Evolutionary conservation across 2,113 vertebrate species (phyloP).

Genomic region (Mirza zaza): DNA sequence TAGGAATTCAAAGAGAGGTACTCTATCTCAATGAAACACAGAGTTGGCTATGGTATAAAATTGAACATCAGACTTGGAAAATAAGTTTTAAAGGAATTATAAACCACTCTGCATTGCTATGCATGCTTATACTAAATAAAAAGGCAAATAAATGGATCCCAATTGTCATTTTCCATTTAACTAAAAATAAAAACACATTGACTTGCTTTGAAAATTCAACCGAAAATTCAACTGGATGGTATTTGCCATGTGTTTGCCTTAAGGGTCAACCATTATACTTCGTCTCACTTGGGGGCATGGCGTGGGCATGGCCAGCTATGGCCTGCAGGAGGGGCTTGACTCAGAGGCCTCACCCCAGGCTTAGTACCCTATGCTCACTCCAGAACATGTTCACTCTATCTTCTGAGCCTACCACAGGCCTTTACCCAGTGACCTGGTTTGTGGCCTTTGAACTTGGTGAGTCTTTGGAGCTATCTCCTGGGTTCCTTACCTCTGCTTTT

Average conservation of each 20-base stretch:
- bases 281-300: not conserved
- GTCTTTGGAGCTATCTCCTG: not conserved
- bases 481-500: not conserved
- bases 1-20: not conserved
- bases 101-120: conserved; percentile 9
- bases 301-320: not conserved
- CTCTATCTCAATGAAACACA: conserved; percentile 39
- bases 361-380: not conserved
- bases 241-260: not conserved
- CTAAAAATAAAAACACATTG: conserved; percentile 33
- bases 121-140: not conserved
- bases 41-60: not conserved
- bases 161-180: conserved; percentile 39
- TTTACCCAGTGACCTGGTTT: not conserved
- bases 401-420: not conserved
- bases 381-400: not conserved
- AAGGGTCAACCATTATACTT: not conserved
- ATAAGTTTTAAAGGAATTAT: conserved; percentile 52
- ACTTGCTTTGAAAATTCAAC: not conserved
- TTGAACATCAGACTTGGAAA: conserved; percentile 37
- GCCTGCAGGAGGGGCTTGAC: not conserved
- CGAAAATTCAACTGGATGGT: not conserved
- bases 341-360: not conserved
- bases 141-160: conserved; percentile 13
- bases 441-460: not conserved